Evolutionary conservation across 2,797 vertebrate species (phyloP), one percentile per base, ranked within the genome.

Genomic region (Diplodus puntazzo): DNA sequence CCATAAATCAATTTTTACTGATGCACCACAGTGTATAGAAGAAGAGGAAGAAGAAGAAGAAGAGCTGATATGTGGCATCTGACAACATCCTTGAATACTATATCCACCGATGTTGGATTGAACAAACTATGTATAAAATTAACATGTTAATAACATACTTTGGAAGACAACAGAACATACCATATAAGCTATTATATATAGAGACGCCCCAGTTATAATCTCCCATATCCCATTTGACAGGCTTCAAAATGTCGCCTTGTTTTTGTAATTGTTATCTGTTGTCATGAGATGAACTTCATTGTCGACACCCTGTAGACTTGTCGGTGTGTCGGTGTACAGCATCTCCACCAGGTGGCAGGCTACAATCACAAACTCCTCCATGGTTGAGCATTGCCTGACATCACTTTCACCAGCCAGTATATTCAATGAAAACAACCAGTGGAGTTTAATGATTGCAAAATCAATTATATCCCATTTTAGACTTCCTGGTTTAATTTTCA

Each of bases 331-430:
- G n/a, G 7, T 68, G 46, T 34, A 39, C 3, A 46, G 20, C 43
- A 23, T 11, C 18, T 54, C 87, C 92, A 92, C 90, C 88, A 89
- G 92, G 62, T 93, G 92, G 90, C 20, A 83, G 77, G 45, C 78
- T 87, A 57, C 11, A 58, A 72, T 89, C 77, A 89, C 60, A 75
- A 66, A 88, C 59, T 9, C 30, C 13, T 71, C 2, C 16, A 18
- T 0, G 5, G 50, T 23, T 45, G 12, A 72, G 11, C 49, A 39
- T 62, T 8, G 72, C 2, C 61, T 72, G 16, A 23, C 4, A 25
- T 11, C 1, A 63, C 20, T 62, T 42, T 53, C 9, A 48, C 16
- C 14, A 42, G 20, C 18, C 12, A n/a, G 0, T 30, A 25, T 5
- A 59, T 21, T 12, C 5, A 4, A 7, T 52, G 2, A 60, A 49